Evolutionary conservation across 2,113 vertebrate genomes (phyloP).

Genomic region (Okapia johnstoni): DNA sequence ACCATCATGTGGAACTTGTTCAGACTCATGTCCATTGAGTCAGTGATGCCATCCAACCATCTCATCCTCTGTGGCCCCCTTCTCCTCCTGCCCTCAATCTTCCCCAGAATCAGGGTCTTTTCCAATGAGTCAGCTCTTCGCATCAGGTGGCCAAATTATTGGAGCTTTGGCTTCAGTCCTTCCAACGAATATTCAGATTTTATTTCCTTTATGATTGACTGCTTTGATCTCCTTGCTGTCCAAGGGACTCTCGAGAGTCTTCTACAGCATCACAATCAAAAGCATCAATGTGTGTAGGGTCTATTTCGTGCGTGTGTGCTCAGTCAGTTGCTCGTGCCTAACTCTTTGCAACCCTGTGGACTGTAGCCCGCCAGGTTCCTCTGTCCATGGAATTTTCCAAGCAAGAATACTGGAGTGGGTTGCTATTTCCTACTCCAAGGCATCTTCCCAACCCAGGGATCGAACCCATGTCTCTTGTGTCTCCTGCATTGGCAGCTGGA

Average conservation of each 20-base stretch:
- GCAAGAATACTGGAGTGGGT: background rate
- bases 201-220: background rate
- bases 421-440: background rate
- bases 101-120: background rate
- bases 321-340: background rate
- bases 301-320: background rate
- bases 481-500: background rate
- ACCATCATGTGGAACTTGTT: background rate
- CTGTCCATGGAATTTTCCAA: background rate
- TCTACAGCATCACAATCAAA: background rate
- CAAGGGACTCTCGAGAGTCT: background rate
- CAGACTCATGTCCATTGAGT: background rate
- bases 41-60: background rate
- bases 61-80: rapidly evolving
- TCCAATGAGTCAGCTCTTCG: background rate
- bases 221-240: background rate
- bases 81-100: background rate
- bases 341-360: background rate
- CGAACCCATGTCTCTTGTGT: background rate
- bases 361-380: background rate
- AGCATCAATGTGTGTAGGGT: background rate
- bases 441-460: background rate
- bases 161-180: background rate
- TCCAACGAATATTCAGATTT: background rate
- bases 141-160: background rate